Conservation (phyloP, 2,113 vertebrate species). For the Neotoma lepida region DNA sequence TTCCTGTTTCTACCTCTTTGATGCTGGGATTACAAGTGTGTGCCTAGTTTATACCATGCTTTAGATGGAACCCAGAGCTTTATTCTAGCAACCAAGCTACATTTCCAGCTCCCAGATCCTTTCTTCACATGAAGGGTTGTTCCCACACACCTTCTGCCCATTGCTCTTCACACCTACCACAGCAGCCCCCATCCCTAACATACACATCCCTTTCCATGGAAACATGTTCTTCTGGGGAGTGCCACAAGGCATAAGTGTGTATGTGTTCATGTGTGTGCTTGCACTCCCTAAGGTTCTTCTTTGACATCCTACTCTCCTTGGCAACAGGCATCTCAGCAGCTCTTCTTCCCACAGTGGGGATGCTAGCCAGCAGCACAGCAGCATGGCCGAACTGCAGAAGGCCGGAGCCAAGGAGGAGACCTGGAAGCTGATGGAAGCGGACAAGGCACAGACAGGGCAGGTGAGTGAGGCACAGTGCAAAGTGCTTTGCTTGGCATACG, state of each 20-base stretch:
- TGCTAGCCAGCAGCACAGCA: constrained; percentile 71
- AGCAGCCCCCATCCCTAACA: neutral
- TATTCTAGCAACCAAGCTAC: neutral
- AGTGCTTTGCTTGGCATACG: accelerated
- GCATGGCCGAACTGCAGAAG: constrained; percentile 81
- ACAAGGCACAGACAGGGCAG: constrained; percentile 94
- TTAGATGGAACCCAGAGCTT: neutral
- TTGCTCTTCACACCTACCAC: too few relatives aligned
- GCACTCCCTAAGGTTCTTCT: accelerated
- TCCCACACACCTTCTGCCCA: neutral
- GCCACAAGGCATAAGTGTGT: accelerated
- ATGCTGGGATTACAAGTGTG: neutral
- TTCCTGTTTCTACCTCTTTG: neutral
- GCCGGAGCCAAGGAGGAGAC: constrained; percentile 80
- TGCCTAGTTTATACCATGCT: neutral
- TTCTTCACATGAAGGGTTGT: neutral
- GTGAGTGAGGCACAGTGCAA: constrained; percentile 76
- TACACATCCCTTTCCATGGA: too few relatives aligned
- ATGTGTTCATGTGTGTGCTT: accelerated
- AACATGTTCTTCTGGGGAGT: too few relatives aligned
- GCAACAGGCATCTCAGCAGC: constrained; percentile 85
- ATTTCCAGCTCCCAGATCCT: neutral
- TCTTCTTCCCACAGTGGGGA: constrained; percentile 83
- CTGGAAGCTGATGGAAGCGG: constrained; percentile 92
- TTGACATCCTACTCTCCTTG: neutral